A percentile compares a stretch with the other conserved stretches of the same genome.
These are phyloP conservation scores for Micoletzkya japonica DNA, from an alignment of 2,888 invertebrate genomes.

Conservation along the genomic window DNA sequence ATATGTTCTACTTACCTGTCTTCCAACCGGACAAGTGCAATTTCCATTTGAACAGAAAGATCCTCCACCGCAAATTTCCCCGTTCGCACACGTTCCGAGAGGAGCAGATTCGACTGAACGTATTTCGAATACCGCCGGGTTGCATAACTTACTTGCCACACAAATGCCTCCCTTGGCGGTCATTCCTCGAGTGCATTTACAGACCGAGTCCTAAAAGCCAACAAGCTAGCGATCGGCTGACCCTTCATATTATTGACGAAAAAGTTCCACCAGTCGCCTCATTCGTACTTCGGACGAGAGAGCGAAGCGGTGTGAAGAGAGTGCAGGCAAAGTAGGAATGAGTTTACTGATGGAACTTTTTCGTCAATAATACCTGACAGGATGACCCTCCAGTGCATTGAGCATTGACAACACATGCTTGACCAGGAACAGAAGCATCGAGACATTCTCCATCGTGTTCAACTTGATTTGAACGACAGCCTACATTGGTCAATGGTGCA, in stretches of 20 bases:
- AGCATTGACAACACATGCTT: constrained; percentile 55
- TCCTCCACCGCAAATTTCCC: constrained; percentile 55
- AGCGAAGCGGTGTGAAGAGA: too few relatives aligned
- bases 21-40: constrained; percentile 40
- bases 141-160: constrained; percentile 25
- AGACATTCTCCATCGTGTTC: constrained; percentile 59
- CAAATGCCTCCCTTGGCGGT: constrained; percentile 33
- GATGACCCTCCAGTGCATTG: constrained; percentile 61
- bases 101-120: constrained; percentile 41
- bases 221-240: too few relatives aligned
- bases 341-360: too few relatives aligned
- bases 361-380: constrained; percentile 42
- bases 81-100: constrained; percentile 39
- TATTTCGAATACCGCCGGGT: too few relatives aligned
- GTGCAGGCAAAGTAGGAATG: too few relatives aligned
- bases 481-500: constrained; percentile 25
- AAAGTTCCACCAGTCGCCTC: too few relatives aligned
- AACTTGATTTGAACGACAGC: constrained; percentile 55
- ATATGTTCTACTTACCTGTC: constrained; percentile 20
- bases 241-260: not conserved
- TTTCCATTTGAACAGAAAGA: constrained; percentile 57
- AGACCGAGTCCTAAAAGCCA: constrained; percentile 24
- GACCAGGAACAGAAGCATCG: constrained; percentile 53
- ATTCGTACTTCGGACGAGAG: too few relatives aligned
- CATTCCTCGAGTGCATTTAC: constrained; percentile 38